Evolutionary conservation across 2,888 invertebrate genomes (phyloP).

Genomic region (Dexiosoma caninum): DNA sequence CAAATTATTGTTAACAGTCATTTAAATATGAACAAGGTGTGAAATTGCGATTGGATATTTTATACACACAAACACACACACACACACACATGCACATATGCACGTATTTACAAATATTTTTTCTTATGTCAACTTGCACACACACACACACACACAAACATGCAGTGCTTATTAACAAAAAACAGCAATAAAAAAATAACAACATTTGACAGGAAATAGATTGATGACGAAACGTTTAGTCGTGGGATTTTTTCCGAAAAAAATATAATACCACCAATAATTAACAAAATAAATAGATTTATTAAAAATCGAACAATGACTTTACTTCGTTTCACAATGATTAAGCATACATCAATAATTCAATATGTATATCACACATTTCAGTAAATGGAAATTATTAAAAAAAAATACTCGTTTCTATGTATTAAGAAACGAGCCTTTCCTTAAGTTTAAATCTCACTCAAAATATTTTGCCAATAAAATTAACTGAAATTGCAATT

Average conservation of each 20-base stretch:
- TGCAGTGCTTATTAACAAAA: neutral
- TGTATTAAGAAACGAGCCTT: no score
- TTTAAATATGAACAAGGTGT: slow-evolving; percentile 35
- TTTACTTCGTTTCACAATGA: neutral
- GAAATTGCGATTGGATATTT: slow-evolving; percentile 27
- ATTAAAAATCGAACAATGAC: neutral
- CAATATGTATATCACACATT: no score
- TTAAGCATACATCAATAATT: neutral
- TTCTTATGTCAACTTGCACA: no score
- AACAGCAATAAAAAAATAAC: neutral
- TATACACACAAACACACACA: no score
- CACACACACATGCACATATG: no score
- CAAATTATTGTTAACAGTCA: slow-evolving; percentile 14
- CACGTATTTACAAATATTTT: no score
- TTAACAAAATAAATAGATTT: neutral
- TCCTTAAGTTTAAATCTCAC: no score
- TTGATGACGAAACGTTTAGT: neutral
- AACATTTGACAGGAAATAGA: slow-evolving; percentile 40
- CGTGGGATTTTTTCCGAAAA: slow-evolving; percentile 7
- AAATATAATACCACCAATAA: neutral
- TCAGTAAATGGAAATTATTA: no score
- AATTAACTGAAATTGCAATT: no score
- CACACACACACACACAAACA: no score
- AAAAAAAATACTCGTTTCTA: no score
- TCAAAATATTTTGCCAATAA: no score